These are phyloP conservation scores for Heteractis magnifica DNA, from an alignment of 92 coral and sea anemone genomes.

Conservation along the genomic window DNA sequence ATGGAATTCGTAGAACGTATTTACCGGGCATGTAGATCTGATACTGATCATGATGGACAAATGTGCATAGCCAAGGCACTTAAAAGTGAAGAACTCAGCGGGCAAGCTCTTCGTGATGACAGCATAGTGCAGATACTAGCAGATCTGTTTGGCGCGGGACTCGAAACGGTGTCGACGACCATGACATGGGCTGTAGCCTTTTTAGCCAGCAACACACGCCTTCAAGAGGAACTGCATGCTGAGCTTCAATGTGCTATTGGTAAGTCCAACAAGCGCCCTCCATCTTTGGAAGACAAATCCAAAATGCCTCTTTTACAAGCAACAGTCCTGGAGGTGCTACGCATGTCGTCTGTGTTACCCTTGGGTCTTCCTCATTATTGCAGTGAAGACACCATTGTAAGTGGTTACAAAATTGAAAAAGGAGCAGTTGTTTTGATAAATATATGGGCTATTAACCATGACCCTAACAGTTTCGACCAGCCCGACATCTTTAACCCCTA, in stretches of 20 bases:
- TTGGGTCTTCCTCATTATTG: constrained; percentile 80
- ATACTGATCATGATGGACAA: constrained; percentile 5
- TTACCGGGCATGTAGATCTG: constrained; percentile 15
- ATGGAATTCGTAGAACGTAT: constrained; percentile 52
- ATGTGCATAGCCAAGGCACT: not conserved
- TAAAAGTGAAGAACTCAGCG: not conserved
- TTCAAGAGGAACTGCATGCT: constrained; percentile 65
- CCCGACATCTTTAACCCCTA: constrained; percentile 71
- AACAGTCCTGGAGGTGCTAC: constrained; percentile 74
- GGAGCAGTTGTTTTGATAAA: constrained; percentile 74
- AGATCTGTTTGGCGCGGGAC: constrained; percentile 78
- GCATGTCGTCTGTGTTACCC: constrained; percentile 70
- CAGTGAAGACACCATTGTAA: constrained; percentile 65
- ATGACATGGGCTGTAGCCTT: constrained; percentile 72
- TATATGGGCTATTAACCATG: constrained; percentile 91
- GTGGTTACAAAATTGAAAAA: constrained; percentile 64
- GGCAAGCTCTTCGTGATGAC: constrained; percentile 9
- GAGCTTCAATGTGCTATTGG: constrained; percentile 75
- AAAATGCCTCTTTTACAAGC: constrained; percentile 84
- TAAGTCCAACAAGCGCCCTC: constrained; percentile 28
- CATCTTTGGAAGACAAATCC: constrained; percentile 61
- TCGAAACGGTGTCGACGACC: constrained; percentile 70
- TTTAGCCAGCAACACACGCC: constrained; percentile 49
- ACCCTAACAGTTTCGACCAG: constrained; percentile 62
- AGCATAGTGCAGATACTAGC: constrained; percentile 35